Evolutionary conservation across 2,113 vertebrate genomes (phyloP).

Genomic region (Oncorhynchus masou): DNA sequence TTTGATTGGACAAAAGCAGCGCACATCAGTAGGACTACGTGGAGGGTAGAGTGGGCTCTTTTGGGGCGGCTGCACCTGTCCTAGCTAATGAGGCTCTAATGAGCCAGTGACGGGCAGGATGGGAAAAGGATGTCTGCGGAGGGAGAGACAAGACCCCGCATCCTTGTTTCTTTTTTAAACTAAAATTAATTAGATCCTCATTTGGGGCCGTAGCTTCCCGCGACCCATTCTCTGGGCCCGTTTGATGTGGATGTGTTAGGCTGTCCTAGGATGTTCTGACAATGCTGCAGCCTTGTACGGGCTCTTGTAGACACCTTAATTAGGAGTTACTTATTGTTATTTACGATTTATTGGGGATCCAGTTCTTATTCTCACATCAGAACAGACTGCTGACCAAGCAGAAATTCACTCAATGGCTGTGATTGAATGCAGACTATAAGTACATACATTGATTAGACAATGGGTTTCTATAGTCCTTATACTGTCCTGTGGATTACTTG

Average conservation of each 20-base stretch:
- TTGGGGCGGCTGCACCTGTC: slow-evolving; percentile 67
- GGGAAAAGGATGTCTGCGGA: slow-evolving; percentile 39
- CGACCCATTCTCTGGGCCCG: background rate
- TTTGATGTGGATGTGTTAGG: background rate
- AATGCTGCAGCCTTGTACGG: background rate
- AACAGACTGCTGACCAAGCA: background rate
- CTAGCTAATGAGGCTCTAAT: slow-evolving; percentile 70
- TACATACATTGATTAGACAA: too few relatives aligned
- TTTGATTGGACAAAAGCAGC: slow-evolving; percentile 69
- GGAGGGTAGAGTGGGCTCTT: slow-evolving; percentile 46
- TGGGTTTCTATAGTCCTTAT: too few relatives aligned
- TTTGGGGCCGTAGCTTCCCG: slow-evolving; percentile 28
- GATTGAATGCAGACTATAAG: too few relatives aligned
- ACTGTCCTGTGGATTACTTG: too few relatives aligned
- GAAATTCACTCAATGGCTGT: background rate
- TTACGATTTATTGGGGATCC: background rate
- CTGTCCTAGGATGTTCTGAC: background rate
- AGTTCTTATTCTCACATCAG: background rate
- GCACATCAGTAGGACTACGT: slow-evolving; percentile 63
- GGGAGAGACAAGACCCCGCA: slow-evolving; percentile 38
- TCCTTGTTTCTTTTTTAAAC: slow-evolving; percentile 35
- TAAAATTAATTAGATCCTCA: slow-evolving; percentile 60
- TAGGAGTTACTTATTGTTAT: background rate
- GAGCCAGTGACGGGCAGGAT: slow-evolving; percentile 56
- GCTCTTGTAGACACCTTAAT: background rate